Conservation (phyloP, 2,113 vertebrate species). For the Petromus typicus region DNA sequence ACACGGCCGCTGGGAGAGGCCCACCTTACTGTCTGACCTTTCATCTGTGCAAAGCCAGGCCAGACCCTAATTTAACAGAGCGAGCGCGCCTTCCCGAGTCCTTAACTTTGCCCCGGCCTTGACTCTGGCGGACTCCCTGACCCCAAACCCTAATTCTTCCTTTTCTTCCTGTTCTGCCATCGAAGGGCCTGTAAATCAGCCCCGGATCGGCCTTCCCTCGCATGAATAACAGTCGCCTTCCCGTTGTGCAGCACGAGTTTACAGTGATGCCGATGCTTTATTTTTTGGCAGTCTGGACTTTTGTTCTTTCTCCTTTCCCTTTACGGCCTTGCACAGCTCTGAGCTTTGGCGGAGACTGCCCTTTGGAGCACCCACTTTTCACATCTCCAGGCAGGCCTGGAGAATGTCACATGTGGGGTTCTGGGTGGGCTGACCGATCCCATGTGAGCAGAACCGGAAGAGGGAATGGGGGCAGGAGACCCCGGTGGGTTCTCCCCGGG, state of each 20-base stretch:
- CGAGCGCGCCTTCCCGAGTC: slow-evolving; percentile 39
- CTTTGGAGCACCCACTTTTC: slow-evolving; percentile 35
- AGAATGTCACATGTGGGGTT: slow-evolving; percentile 2
- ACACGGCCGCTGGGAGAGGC: background rate
- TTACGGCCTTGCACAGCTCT: slow-evolving; percentile 43
- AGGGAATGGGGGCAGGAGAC: background rate
- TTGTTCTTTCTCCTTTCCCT: slow-evolving; percentile 11
- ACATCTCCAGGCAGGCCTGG: background rate
- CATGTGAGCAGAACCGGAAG: background rate
- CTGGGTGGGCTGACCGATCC: background rate
- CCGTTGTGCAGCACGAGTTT: slow-evolving; percentile 46
- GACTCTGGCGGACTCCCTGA: slow-evolving; percentile 40
- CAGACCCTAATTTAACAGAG: slow-evolving; percentile 73
- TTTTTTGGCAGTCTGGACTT: slow-evolving; percentile 59
- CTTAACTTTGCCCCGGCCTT: slow-evolving; percentile 73
- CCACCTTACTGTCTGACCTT: slow-evolving; percentile 38
- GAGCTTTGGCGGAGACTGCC: background rate
- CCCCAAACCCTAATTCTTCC: slow-evolving; percentile 65
- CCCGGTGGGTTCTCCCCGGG: background rate
- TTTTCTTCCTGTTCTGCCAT: slow-evolving; percentile 74
- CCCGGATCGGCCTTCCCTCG: slow-evolving; percentile 61
- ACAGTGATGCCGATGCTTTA: slow-evolving; percentile 65
- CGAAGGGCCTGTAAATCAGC: slow-evolving; percentile 54
- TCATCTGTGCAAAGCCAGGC: slow-evolving; percentile 58
- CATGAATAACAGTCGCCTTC: slow-evolving; percentile 75